Evolutionary conservation across 2,113 vertebrate genomes (phyloP).

Genomic region (Chitala chitala): DNA sequence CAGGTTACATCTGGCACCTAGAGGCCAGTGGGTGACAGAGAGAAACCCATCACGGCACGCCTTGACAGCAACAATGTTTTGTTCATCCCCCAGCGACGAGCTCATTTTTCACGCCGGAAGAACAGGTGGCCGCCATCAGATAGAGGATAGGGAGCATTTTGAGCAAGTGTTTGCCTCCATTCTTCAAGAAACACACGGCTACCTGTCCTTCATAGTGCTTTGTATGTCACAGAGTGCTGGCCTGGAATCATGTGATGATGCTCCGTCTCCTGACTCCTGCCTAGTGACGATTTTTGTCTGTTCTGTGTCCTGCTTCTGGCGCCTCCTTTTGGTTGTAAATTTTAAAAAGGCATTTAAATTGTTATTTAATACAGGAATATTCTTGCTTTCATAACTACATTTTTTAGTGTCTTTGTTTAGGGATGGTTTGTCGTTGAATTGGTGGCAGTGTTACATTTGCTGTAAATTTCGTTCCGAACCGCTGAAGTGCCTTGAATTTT

Average conservation of each 20-base stretch:
- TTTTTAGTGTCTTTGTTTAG: no score
- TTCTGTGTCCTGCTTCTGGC: no score
- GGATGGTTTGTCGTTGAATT: no score
- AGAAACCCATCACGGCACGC: conserved; percentile 37
- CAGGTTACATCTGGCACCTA: conserved; percentile 52
- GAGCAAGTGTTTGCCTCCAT: conserved; percentile 50
- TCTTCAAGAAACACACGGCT: conserved; percentile 54
- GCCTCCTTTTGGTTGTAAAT: neutral
- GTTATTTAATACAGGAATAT: no score
- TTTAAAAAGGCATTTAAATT: neutral
- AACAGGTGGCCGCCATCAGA: conserved; percentile 66
- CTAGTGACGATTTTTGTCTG: no score
- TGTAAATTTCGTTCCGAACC: neutral
- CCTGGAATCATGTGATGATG: no score
- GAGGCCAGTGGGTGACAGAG: conserved; percentile 42
- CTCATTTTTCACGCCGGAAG: conserved; percentile 41
- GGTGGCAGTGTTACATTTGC: neutral
- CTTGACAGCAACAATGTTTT: conserved; percentile 46
- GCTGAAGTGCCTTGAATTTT: conserved; percentile 39
- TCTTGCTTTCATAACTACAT: no score
- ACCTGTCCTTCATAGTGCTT: conserved; percentile 55
- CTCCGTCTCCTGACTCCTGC: no score
- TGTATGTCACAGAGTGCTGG: conserved; percentile 51
- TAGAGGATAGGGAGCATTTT: conserved; percentile 56
- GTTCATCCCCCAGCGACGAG: conserved; percentile 39